Base-by-base conservation (phyloP, 1,140 invertebrate genomes). In the Drosophila grimshawi region DNA sequence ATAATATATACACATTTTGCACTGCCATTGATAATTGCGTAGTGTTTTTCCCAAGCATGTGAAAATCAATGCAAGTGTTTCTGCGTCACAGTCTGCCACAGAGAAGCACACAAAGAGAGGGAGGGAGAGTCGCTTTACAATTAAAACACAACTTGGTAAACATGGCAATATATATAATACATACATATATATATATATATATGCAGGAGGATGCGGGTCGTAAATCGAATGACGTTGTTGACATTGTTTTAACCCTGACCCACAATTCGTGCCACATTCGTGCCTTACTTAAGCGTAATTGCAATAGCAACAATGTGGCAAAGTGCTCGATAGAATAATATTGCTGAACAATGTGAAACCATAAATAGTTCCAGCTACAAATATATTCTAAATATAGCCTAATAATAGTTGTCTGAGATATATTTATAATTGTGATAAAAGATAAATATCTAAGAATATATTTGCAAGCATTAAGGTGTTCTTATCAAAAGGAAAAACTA, bases 221-320 rank as follows among this genome's bases (percentile, higher is more conserved):
- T 10, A 48, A 70, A 39, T 70, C 67, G 59, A 75, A 70, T 63
- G 57, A 69, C 65, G 71, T 55, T 61, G 55, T 56, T 64, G 32
- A 66, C 46, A 27, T 30, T 43, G 5, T 57, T 43, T 3, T 70
- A 71, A 27, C 72, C 66, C 35, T 75, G 72, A 71, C 72, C 72
- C 72, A 75, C 29, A 63, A 70, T 43, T 39, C 29, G n/a, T 8
- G 48, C 8, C 27, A 3, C 7, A 41, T 32, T 43, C 4, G 10
- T n/a, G 5, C 4, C 32, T 30, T 39, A 39, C 29, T 29, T 55
- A 55, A 19, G 19, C 19, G 19, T 1, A 33, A 55, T 27, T 11
- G 32, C 5, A 32, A n/a, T 3, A 39, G 5, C 29, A 30, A 27
- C 39, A 57, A 57, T 43, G 7, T n/a, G 55, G 10, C n/a, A 43